Evolutionary conservation across 1,140 invertebrate genomes (phyloP).

Genomic region (Papilio dardanus): DNA sequence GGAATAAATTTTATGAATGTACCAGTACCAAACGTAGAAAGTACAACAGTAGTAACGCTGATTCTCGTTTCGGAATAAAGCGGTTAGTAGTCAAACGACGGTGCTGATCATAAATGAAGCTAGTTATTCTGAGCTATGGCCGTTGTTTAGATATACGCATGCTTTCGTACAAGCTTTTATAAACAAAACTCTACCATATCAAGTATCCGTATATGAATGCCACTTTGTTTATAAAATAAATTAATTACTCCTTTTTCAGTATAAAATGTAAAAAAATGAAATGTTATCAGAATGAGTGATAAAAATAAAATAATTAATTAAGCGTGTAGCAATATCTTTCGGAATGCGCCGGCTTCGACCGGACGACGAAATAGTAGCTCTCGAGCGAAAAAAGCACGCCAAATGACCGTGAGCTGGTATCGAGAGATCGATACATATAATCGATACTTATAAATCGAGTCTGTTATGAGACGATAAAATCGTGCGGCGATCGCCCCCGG

Average conservation of each 20-base stretch:
- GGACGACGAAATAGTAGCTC: slow-evolving; percentile 49
- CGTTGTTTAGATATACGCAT: too few species aligned
- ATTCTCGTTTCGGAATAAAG: too few species aligned
- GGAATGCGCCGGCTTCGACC: slow-evolving; percentile 22
- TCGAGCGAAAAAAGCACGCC: slow-evolving; percentile 47
- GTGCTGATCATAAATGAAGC: too few species aligned
- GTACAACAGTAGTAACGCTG: too few species aligned
- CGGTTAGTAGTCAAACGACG: too few species aligned
- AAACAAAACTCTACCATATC: too few species aligned
- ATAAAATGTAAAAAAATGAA: slow-evolving; percentile 1
- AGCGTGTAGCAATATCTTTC: slow-evolving; percentile 17
- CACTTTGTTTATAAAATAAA: neutral
- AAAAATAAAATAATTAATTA: slow-evolving; percentile 32
- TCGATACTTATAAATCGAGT: slow-evolving; percentile 81
- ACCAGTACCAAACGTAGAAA: too few species aligned
- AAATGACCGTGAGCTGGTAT: slow-evolving; percentile 70
- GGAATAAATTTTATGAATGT: too few species aligned
- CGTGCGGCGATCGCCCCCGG: slow-evolving; percentile 69
- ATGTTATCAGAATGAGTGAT: slow-evolving; percentile 9
- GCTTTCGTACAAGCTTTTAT: too few species aligned
- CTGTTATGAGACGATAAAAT: slow-evolving; percentile 79
- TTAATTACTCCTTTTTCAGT: neutral
- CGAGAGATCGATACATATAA: slow-evolving; percentile 76
- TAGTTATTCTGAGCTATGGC: too few species aligned
- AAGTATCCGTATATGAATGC: too few species aligned